Conservation (phyloP, 1,140 invertebrate species). For the Panagrolaimus sp. region DNA sequence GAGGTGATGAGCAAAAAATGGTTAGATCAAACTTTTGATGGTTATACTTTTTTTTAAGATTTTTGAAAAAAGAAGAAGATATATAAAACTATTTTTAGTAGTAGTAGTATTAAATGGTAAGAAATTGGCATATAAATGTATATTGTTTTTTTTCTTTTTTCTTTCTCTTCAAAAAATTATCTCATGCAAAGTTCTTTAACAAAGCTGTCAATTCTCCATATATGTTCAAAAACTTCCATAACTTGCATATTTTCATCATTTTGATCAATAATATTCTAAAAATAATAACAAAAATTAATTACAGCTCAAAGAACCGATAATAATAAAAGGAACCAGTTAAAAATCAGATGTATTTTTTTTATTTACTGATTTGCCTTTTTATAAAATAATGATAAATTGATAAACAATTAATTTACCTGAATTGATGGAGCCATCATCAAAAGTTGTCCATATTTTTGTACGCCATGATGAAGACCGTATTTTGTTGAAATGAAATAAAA, state of each 20-base stretch:
- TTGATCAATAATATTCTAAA: conserved; percentile 55
- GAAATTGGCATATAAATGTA: too few species aligned
- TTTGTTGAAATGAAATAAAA: conserved; percentile 50
- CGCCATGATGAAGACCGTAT: conserved; percentile 40
- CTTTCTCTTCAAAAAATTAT: not conserved
- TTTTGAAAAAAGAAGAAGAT: too few species aligned
- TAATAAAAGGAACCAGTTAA: not conserved
- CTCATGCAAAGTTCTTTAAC: conserved; percentile 51
- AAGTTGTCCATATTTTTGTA: conserved; percentile 57
- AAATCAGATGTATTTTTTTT: conserved; percentile 11
- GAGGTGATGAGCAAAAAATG: conserved; percentile 18
- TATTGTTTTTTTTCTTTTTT: too few species aligned
- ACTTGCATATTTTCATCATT: conserved; percentile 56
- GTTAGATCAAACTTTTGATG: not conserved
- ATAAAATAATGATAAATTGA: not conserved
- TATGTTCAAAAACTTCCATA: conserved; percentile 49
- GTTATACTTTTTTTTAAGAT: too few species aligned
- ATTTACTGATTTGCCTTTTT: conserved; percentile 1
- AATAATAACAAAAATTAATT: not conserved
- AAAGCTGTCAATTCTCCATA: conserved; percentile 48
- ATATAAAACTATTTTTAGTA: too few species aligned
- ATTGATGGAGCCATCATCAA: conserved; percentile 59
- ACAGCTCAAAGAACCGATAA: not conserved
- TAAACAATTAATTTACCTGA: conserved; percentile 37
- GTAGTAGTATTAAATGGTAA: too few species aligned